Evolutionary conservation across 2,797 vertebrate species (phyloP), one percentile per base, ranked within the genome.

Genomic region (Acropternis orthonyx): DNA sequence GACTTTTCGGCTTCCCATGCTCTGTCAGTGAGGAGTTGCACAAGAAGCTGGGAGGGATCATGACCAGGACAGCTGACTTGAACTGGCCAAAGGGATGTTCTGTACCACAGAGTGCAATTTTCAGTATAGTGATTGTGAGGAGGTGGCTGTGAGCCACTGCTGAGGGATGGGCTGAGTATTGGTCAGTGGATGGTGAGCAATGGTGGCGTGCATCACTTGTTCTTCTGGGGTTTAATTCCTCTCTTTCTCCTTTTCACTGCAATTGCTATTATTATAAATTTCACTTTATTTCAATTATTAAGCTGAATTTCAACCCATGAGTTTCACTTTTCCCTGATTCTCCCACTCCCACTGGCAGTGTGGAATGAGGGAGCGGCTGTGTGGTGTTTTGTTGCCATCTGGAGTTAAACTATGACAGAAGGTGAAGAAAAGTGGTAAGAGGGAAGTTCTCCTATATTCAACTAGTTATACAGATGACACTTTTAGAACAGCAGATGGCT

Each of bases 401-500:
- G 80, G 52, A 72, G 30, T 59, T 41, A 48, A 65, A 12, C 22
- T 14, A 7, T 23, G 66, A 59, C 46, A 72, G 80, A 78, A 84
- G 66, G 30, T 41, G 71, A 91, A 72, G 22, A 59, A 66, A 81
- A 72, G 10, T 3, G 1, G 7, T 21, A 59, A 82, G 32, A 61
- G 12, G 22, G 0, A 0, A 74, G 3, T 78, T 89, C 78, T 89
- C 32, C 22, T 61, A 8, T 51, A 28, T 75, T 56, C 58, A 76
- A 9, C 14, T 32, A 69, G 32, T 68, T 52, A 82, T 14, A n/a
- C 6, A 67, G 36, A 46, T 27, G 30, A 84, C 19, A 39, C 36
- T 86, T 93, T 71, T 56, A 88, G 69, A 92, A 71, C 9, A n/a
- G 52, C 83, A 92, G 83, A 63, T 77, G 54, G 39, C 44, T 95